phyloP scores from a whole-genome alignment of 2,888 invertebrate species.

The Nomada hirtipes region DNA sequence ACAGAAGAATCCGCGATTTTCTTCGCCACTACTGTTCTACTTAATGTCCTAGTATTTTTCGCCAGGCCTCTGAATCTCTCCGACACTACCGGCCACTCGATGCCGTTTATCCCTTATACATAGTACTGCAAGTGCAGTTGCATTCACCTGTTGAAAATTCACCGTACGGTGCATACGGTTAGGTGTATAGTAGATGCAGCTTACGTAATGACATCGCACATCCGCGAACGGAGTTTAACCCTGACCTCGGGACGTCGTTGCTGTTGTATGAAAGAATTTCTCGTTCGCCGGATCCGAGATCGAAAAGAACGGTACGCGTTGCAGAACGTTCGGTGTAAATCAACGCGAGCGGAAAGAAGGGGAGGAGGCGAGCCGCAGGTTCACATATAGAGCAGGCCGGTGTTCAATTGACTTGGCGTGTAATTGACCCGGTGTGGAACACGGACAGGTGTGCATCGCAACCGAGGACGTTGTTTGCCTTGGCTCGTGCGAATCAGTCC shows the following conservation, averaged over 20 bases:
- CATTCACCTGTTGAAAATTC: constrained; percentile 20
- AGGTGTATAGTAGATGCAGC: constrained; percentile 36
- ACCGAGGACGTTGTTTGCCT: background rate
- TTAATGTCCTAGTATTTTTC: too few relatives aligned
- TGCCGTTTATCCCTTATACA: background rate
- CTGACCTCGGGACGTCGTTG: constrained; percentile 27
- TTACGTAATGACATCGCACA: constrained; percentile 57
- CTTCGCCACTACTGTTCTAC: too few relatives aligned
- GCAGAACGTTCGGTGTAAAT: constrained; percentile 16
- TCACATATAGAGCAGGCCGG: background rate
- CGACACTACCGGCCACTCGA: background rate
- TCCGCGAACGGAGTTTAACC: constrained; percentile 55
- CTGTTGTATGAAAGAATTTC: constrained; percentile 26
- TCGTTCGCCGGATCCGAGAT: constrained; percentile 11
- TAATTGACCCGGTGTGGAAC: background rate
- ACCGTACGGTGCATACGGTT: constrained; percentile 28
- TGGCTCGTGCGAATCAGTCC: constrained; percentile 3
- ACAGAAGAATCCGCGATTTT: too few relatives aligned
- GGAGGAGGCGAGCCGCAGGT: background rate
- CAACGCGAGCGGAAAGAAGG: background rate
- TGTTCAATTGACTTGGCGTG: background rate
- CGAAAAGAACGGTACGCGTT: constrained; percentile 15
- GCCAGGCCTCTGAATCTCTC: too few relatives aligned
- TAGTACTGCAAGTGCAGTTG: background rate
- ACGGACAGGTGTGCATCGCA: constrained; percentile 32